Base-by-base conservation (phyloP, 2,797 vertebrate species). In the Halcyon chelicuti region DNA sequence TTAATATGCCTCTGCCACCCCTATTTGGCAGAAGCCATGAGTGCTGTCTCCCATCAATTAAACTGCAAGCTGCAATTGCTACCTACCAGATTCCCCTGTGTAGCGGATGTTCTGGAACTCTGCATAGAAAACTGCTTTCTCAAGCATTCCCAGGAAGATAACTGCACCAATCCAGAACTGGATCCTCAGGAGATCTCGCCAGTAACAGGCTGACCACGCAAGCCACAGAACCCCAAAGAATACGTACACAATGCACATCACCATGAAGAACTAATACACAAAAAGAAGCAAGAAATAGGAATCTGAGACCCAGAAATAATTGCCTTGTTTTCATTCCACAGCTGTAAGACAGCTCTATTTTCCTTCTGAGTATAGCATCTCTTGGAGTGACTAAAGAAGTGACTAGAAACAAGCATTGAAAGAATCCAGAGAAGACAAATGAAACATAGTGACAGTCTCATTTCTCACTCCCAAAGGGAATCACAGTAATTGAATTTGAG, bases 81-180 rank as follows among this genome's bases (percentile, higher is more conserved):
- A 96, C 99, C 14, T 67, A 99, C 99, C 98, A 2, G 99, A 99
- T 91, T 99, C 98, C 96, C 99, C 99, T 37, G 98, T 98, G 97
- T 99, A 99, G 39, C 98, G 98, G 86, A 99, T 99, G 90, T 98
- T 99, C 98, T 99, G 99, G 97, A 99, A 99, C 91, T 99, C 99
- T 0, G 99, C 99, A 96, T 99, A 99, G 96, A 99, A 99, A 35
- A 99, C 99, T 0, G 99, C 99, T 95, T 99, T 99, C 96, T 99
- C 99, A 2, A 99, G 97, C 99, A 99, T 99, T 61, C 99, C 99
- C 60, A 99, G 98, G 94, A 99, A 98, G 96, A 99, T 99, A 78
- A 99, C 99, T 1, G 99, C 99, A 1, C 99, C 99, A 44, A 99
- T 99, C 99, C 99, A 99, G 98, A 99, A 99, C 98, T 99, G 99